Percentiles rank a stretch among this genome's conserved stretches.
phyloP scores from a whole-genome alignment of 2,113 vertebrate species.

The Vicugna pacos region DNA sequence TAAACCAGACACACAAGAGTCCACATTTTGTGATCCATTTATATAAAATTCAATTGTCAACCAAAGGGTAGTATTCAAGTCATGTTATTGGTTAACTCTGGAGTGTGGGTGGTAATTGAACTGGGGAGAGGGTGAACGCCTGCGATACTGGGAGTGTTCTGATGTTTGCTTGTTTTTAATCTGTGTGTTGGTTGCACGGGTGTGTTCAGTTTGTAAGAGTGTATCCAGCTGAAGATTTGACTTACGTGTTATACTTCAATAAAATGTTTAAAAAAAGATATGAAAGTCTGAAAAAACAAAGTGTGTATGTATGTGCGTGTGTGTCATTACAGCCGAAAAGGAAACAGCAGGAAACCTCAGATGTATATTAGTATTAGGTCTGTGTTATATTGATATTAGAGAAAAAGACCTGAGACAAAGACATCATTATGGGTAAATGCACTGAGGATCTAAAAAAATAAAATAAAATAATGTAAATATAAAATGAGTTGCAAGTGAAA shows the following conservation, averaged over 20 bases:
- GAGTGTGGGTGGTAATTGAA: too few species aligned
- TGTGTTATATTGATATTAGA: background rate
- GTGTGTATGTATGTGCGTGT: background rate
- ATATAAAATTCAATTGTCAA: background rate
- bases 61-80: background rate
- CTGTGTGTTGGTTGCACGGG: background rate
- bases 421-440: background rate
- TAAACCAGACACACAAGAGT: background rate
- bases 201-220: background rate
- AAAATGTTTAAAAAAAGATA: background rate
- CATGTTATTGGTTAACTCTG: background rate
- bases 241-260: background rate
- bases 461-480: background rate
- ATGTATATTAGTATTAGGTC: background rate
- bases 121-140: rapidly evolving
- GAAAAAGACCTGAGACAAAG: background rate
- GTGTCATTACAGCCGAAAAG: background rate
- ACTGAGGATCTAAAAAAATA: background rate
- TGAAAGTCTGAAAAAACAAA: background rate
- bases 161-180: background rate
- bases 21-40: background rate
- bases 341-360: background rate
- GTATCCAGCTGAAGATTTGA: background rate
- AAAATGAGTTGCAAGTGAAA: background rate
- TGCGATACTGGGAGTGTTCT: background rate